A percentile compares a stretch with the other conserved stretches of the same genome.
Evolutionary conservation across 2,113 vertebrate genomes (phyloP).

Genomic region (Xiphophorus couchianus): DNA sequence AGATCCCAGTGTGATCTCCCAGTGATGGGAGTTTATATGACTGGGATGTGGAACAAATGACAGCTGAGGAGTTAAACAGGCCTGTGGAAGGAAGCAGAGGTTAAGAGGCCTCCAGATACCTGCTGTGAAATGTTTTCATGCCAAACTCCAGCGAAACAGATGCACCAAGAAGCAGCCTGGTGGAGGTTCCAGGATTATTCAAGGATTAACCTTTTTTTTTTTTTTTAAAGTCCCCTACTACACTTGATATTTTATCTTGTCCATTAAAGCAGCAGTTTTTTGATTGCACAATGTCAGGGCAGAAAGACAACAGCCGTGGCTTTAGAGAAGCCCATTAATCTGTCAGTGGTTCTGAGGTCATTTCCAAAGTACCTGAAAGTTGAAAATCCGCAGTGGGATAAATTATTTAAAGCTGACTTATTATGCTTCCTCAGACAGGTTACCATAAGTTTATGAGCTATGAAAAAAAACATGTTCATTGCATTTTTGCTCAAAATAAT

Average conservation of each 20-base stretch:
- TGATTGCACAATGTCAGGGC: too few species aligned
- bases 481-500: too few species aligned
- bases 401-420: not conserved
- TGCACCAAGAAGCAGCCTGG: not conserved
- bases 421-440: too few species aligned
- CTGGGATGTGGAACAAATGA: constrained; percentile 62
- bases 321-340: not conserved
- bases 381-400: not conserved
- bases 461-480: too few species aligned
- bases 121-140: constrained; percentile 41
- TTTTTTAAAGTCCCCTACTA: not conserved
- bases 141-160: constrained; percentile 34
- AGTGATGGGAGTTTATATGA: constrained; percentile 50
- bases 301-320: too few species aligned
- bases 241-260: too few species aligned
- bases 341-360: not conserved
- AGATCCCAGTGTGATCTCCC: constrained; percentile 29
- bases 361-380: not conserved
- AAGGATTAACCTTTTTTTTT: not conserved
- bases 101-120: constrained; percentile 37
- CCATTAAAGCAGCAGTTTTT: too few species aligned
- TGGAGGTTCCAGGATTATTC: not conserved
- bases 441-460: too few species aligned
- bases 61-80: constrained; percentile 25
- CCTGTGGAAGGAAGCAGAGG: constrained; percentile 27